A percentile compares a stretch with the other conserved stretches of the same genome.
phyloP scores from a whole-genome alignment of 2,888 invertebrate species.

The Sinhomidia bicolor region DNA sequence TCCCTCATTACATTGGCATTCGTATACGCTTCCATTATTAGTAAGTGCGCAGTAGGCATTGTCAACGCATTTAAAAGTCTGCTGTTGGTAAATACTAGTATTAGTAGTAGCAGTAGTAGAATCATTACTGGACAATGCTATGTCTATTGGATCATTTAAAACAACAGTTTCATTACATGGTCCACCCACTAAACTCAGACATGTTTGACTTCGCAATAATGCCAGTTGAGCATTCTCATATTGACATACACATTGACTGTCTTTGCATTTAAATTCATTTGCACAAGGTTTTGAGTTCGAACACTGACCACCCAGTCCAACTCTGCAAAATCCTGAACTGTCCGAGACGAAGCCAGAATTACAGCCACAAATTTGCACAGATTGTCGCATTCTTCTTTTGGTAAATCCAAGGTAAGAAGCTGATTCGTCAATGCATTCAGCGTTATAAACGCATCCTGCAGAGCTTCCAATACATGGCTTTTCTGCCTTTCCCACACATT shows the following conservation, averaged over 20 bases:
- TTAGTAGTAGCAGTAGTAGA: neutral
- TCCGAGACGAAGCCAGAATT: conserved; percentile 48
- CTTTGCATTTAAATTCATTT: conserved; percentile 35
- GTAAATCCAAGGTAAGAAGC: conserved; percentile 6
- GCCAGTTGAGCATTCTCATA: conserved; percentile 53
- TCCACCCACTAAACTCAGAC: conserved; percentile 48
- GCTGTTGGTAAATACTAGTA: neutral
- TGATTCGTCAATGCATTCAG: conserved; percentile 42
- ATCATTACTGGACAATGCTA: neutral
- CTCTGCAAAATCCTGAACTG: conserved; percentile 27
- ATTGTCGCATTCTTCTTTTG: conserved; percentile 46
- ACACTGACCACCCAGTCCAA: conserved; percentile 55
- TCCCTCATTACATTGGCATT: conserved; percentile 51
- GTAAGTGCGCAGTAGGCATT: conserved; percentile 28
- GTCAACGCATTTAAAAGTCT: conserved; percentile 27
- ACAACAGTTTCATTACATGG: conserved; percentile 54
- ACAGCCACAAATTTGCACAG: conserved; percentile 36
- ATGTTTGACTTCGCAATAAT: conserved; percentile 11
- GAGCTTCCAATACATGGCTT: conserved; percentile 48
- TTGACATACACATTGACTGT: conserved; percentile 40
- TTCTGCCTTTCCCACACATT: conserved; percentile 60
- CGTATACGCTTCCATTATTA: conserved; percentile 2
- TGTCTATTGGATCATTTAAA: neutral
- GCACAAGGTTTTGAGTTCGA: conserved; percentile 43
- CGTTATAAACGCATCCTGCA: conserved; percentile 54